Conservation (phyloP, 1,140 invertebrate species). For the Ctenoplectra terminalis region DNA sequence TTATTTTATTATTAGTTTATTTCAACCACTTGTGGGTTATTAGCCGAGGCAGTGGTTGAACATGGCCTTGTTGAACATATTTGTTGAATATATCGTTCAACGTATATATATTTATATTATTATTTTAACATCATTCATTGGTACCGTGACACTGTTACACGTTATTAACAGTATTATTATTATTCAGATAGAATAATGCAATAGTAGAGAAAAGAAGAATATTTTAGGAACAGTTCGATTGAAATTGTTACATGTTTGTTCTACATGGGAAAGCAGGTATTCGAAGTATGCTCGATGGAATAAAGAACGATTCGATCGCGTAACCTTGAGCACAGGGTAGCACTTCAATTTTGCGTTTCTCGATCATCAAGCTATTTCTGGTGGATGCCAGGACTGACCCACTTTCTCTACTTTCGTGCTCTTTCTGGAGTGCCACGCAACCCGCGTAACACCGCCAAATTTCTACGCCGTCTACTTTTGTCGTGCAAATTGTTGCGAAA, state of each 20-base stretch:
- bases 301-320: constrained; percentile 5
- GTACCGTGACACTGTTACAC: too few relatives aligned
- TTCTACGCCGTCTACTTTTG: constrained; percentile 22
- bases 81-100: neutral
- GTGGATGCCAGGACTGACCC: constrained; percentile 44
- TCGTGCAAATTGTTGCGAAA: neutral
- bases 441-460: constrained; percentile 13
- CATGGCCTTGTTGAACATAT: too few relatives aligned
- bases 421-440: constrained; percentile 36
- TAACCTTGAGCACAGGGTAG: constrained; percentile 53
- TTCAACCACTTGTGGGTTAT: too few relatives aligned
- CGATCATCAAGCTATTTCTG: constrained; percentile 33
- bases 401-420: constrained; percentile 60
- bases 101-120: too few relatives aligned
- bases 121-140: too few relatives aligned
- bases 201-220: too few relatives aligned
- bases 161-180: too few relatives aligned
- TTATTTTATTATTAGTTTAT: too few relatives aligned
- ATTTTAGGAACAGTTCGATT: too few relatives aligned
- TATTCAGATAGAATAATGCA: too few relatives aligned
- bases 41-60: too few relatives aligned
- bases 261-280: neutral
- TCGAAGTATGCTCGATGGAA: neutral
- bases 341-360: constrained; percentile 22
- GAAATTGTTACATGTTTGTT: neutral